phyloP scores from a whole-genome alignment of 1,140 invertebrate species.

The Aphis gossypii region DNA sequence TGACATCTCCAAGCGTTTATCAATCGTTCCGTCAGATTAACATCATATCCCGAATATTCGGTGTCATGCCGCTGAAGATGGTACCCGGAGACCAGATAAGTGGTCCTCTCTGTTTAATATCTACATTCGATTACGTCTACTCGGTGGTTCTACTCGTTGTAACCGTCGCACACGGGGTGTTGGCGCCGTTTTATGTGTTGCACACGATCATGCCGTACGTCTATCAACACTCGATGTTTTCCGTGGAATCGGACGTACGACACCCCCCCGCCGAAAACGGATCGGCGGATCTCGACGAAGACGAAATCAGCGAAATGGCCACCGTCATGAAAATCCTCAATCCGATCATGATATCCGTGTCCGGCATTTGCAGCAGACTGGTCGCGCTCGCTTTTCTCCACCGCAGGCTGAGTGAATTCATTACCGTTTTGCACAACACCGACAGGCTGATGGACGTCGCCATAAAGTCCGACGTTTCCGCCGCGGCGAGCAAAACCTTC shows the following conservation, averaged over 20 bases:
- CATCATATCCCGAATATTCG: conserved; percentile 50
- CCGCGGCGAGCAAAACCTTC: neutral
- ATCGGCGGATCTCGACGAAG: neutral
- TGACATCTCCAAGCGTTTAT: conserved; percentile 47
- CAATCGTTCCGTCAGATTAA: conserved; percentile 46
- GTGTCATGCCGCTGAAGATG: conserved; percentile 56
- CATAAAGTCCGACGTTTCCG: neutral
- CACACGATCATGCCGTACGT: conserved; percentile 56
- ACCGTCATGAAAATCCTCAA: conserved; percentile 59
- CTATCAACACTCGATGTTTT: conserved; percentile 51
- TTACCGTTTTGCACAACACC: conserved; percentile 33
- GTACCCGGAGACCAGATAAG: neutral
- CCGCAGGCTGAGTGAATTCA: conserved; percentile 18
- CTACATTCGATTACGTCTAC: conserved; percentile 20
- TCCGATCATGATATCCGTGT: conserved; percentile 57
- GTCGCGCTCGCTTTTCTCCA: conserved; percentile 29
- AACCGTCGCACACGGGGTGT: conserved; percentile 54
- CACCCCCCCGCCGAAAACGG: neutral
- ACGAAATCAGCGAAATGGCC: conserved; percentile 54
- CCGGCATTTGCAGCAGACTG: conserved; percentile 54
- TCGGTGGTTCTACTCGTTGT: neutral
- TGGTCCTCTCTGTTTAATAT: neutral
- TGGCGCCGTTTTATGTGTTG: conserved; percentile 58
- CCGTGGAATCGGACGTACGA: neutral
- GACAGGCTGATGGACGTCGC: conserved; percentile 32